Evolutionary conservation across 2,113 vertebrate species (phyloP), one percentile per base, ranked within the genome.

Genomic region (Empidonax traillii): DNA sequence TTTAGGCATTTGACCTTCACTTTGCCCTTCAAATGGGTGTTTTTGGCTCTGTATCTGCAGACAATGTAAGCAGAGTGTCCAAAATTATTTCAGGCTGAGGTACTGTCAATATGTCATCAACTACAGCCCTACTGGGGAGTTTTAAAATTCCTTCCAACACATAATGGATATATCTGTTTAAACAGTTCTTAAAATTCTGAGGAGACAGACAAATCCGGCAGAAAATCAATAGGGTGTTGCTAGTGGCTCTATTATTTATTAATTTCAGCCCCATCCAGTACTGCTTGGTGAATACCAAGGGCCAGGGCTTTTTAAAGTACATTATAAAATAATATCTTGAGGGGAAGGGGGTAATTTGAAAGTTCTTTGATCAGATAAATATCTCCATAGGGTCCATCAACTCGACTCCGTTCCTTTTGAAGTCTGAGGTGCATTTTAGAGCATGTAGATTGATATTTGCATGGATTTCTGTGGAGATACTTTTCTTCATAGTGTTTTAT

Each of bases 101-200:
- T 90, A 67, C 69, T 94, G 94, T 96, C 96, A 95, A 81, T 96
- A 92, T 94, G 93, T 93, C 93, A 93, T 93, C 76, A 90, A 27
- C 76, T 65, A 20, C 84, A 87, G 73, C 86, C 56, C 94, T 96
- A 65, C 84, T 92, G 76, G 88, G 86, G 88, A 85, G 90, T 79
- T 90, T 85, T 93, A 72, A 95, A 90, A 94, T 94, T 96, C 96
- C 68, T 97, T 89, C 86, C 92, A 94, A 56, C 92, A 58, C 76
- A 82, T 95, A 96, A 96, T 96, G 94, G 96, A 78, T 93, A 89
- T 94, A 87, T 92, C 96, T 95, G 88, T 92, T 96, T 96, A 96
- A 96, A 88, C 65, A 86, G 88, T n/a, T 86, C 92, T 96, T 96
- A 95, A 95, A 93, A 95, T 97, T 96, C 94, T 65, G 92, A 65